Evolutionary conservation across 2,113 vertebrate genomes (phyloP).

Genomic region (Pachyramphus minor): DNA sequence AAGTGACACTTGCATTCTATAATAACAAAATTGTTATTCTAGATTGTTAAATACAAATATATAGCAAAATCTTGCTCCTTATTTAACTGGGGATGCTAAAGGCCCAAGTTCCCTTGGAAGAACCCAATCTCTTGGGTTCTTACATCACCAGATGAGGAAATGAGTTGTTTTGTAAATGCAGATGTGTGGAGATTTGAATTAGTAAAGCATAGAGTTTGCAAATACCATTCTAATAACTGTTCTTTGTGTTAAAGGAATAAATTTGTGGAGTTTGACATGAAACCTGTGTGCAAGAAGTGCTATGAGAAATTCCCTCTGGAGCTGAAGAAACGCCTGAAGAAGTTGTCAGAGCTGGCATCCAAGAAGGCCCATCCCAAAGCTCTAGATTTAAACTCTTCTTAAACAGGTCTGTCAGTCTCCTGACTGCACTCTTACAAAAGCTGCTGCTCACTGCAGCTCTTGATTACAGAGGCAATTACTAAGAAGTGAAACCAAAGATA

Average conservation of each 20-base stretch:
- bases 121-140: not conserved
- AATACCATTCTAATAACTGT: not conserved
- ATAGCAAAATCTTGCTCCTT: not conserved
- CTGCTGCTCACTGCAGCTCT: conserved; percentile 8
- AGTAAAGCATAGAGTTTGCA: not conserved
- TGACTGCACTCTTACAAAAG: not conserved
- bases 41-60: not conserved
- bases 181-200: not conserved
- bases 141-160: not conserved
- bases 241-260: conserved; percentile 84
- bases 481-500: conserved; percentile 25
- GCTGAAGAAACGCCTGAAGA: conserved; percentile 95
- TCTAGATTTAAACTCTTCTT: conserved; percentile 68
- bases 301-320: conserved; percentile 96
- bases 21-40: not conserved
- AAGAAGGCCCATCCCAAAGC: conserved; percentile 71
- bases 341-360: conserved; percentile 80
- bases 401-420: not conserved
- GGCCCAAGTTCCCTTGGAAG: not conserved
- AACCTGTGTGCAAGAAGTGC: conserved; percentile 94
- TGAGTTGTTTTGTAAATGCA: not conserved
- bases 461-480: not conserved
- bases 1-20: not conserved
- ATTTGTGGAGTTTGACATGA: conserved; percentile 99
- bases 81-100: not conserved